phyloP scores from a whole-genome alignment of 92 coral and sea anemone genomes.

The Paramuricea clavata region DNA sequence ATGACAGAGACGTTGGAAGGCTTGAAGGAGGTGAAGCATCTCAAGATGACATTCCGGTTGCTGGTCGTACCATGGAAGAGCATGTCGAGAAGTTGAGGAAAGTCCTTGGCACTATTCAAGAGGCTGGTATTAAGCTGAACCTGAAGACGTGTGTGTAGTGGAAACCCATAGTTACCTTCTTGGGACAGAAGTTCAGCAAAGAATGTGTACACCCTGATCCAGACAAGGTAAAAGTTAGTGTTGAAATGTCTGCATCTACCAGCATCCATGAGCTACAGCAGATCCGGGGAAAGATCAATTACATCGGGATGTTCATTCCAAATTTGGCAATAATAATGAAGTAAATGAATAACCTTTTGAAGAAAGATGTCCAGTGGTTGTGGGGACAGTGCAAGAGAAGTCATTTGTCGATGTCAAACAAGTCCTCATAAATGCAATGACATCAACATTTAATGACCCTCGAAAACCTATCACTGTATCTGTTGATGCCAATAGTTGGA shows the following conservation, averaged over 20 bases:
- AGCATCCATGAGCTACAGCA: conserved; percentile 41
- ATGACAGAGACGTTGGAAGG: conserved; percentile 30
- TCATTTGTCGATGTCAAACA: not conserved
- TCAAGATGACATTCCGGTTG: conserved; percentile 34
- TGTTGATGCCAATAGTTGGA: conserved; percentile 71
- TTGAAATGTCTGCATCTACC: conserved; percentile 40
- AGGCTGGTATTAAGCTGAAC: conserved; percentile 37
- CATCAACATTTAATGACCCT: not conserved
- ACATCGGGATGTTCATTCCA: conserved; percentile 41
- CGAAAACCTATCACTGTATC: conserved; percentile 19
- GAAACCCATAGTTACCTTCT: conserved; percentile 1
- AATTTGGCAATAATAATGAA: conserved; percentile 49
- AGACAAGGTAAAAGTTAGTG: conserved; percentile 39
- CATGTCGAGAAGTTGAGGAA: conserved; percentile 35
- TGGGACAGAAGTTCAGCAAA: conserved; percentile 21
- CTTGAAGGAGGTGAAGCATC: conserved; percentile 37
- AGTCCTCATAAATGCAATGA: not conserved
- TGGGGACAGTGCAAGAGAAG: conserved; percentile 41
- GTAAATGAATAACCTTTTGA: conserved; percentile 54
- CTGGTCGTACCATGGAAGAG: conserved; percentile 34
- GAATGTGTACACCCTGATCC: conserved; percentile 38
- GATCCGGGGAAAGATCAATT: conserved; percentile 57
- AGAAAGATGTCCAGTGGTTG: conserved; percentile 45
- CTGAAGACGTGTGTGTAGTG: conserved; percentile 34
- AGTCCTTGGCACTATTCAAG: not conserved